Evolutionary conservation across 2,888 invertebrate species (phyloP), one percentile per base, ranked within the genome.

Genomic region (Acrobasis repandana): DNA sequence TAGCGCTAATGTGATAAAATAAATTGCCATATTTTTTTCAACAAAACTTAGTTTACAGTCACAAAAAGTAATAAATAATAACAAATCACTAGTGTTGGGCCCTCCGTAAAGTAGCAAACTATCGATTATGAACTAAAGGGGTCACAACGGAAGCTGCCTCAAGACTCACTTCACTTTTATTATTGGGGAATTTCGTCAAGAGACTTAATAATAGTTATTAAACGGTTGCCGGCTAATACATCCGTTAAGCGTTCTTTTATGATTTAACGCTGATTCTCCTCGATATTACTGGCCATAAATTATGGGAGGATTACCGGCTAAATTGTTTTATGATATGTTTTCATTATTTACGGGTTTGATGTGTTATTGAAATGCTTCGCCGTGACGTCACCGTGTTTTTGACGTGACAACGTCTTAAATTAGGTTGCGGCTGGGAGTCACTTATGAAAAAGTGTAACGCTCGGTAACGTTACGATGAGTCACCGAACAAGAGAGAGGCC

Each of bases 171-270:
- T 34, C 52, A 75, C 69, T 77, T 83, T 79, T 83, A 83, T 84
- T 84, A 86, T 85, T 76, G 73, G 75, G 80, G 85, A 85, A 85
- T 88, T 87, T 85, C 80, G 85, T 87, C 82, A 83, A 83, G 85
- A 81, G 78, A 73, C 80, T 80, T 90, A 90, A 90, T 90, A 88
- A 90, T 85, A 90, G 90, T 89, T 88, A 91, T 91, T 91, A 91
- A 82, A 83, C 76, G 76, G 85, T 80, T 84, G 85, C 86, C 85
- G 83, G 82, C 88, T 90, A 89, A 90, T 88, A 85, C 79, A 77
- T 76, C 80, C 77, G 85, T 83, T 84, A 87, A 89, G 86, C 85
- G 86, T 72, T 82, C 82, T 86, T 89, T 90, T 88, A 90, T 89
- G 90, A 89, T 90, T 86, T 86, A 89, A 86, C 87, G 84, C 85